Evolutionary conservation across 1,140 invertebrate genomes (phyloP).

Genomic region (Trichonephila inaurata): DNA sequence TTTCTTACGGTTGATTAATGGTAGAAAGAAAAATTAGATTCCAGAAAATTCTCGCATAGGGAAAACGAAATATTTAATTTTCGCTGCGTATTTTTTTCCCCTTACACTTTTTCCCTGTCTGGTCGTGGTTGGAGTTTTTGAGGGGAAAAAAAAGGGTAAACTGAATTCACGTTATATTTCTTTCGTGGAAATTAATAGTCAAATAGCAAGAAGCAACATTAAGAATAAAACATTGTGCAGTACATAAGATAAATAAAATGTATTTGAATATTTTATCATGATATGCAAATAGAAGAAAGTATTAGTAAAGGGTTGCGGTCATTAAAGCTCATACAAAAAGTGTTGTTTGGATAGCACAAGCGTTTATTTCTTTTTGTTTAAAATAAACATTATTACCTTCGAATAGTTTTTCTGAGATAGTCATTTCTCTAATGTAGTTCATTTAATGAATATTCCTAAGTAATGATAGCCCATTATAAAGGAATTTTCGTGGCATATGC

Average conservation of each 20-base stretch:
- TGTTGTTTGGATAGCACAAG: neutral
- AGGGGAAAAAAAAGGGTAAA: neutral
- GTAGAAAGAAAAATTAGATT: slow-evolving; percentile 3
- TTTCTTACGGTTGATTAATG: neutral
- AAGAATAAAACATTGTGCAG: neutral
- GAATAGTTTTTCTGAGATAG: neutral
- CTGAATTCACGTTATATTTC: neutral
- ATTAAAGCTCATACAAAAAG: neutral
- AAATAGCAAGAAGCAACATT: neutral
- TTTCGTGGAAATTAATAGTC: neutral
- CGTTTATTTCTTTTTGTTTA: neutral
- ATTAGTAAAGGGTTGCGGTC: neutral
- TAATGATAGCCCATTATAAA: neutral
- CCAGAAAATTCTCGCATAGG: neutral
- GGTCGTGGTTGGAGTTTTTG: neutral
- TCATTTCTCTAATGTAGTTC: neutral
- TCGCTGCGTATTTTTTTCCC: neutral
- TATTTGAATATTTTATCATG: neutral
- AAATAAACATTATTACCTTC: neutral
- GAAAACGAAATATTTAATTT: slow-evolving; percentile 16
- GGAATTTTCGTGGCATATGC: no score
- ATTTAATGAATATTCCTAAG: neutral
- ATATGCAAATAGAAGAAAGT: neutral
- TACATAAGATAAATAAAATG: neutral
- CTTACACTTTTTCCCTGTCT: neutral